Conservation (phyloP, 2,113 vertebrate genomes). For the Picathartes gymnocephalus region DNA sequence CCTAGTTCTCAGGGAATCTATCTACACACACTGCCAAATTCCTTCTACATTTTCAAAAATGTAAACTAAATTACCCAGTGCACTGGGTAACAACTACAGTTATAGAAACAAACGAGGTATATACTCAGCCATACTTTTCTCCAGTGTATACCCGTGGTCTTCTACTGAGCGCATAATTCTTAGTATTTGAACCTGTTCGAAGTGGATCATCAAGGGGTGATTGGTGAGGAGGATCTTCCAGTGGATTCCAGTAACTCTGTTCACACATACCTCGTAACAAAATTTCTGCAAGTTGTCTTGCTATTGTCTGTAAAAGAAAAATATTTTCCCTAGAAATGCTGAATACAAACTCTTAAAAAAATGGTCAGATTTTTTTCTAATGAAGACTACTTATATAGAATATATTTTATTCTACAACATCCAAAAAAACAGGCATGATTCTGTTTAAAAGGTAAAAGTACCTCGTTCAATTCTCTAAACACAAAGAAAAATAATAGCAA, state of each 20-base stretch:
- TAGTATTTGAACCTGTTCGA: slow-evolving; percentile 80
- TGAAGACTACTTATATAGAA: not conserved
- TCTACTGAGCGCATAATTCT: slow-evolving; percentile 85
- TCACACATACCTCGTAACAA: slow-evolving; percentile 98
- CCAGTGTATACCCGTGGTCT: slow-evolving; percentile 91
- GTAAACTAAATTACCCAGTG: not conserved
- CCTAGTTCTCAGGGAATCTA: not conserved
- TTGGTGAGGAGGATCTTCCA: slow-evolving; percentile 90
- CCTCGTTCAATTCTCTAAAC: not conserved
- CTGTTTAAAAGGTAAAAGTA: not conserved
- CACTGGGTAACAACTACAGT: not conserved
- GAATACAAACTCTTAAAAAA: not conserved
- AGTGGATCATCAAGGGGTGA: slow-evolving; percentile 92
- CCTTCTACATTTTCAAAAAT: not conserved
- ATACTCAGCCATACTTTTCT: slow-evolving; percentile 83
- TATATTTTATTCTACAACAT: not conserved
- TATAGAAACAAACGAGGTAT: not conserved
- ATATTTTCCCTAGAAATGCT: not conserved
- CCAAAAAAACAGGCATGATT: not conserved
- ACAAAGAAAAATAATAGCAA: not conserved
- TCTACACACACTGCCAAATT: not conserved
- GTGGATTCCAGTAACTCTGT: slow-evolving; percentile 97
- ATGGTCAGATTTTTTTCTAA: not conserved
- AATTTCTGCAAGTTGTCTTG: slow-evolving; percentile 96
- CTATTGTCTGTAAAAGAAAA: slow-evolving; percentile 84